Conservation (phyloP, 2,888 invertebrate species). For the Stegophylla sp. region DNA sequence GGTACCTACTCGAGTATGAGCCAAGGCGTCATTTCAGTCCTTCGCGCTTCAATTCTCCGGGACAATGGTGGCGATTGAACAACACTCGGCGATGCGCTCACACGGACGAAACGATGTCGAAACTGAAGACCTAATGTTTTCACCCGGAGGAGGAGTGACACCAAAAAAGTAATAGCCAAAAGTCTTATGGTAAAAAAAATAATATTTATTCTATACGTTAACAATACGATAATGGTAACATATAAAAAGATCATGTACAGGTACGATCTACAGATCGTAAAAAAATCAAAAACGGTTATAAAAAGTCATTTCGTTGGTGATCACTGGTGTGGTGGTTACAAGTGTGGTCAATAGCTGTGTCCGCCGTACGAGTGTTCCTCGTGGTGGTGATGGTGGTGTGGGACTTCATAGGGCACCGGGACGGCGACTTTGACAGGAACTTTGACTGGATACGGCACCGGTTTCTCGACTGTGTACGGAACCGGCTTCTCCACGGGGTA, state of each 20-base stretch:
- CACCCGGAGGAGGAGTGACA: no score
- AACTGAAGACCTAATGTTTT: no score
- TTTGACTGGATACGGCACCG: slow-evolving; percentile 72
- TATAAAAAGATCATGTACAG: slow-evolving; percentile 22
- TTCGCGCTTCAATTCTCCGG: no score
- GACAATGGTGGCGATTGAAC: no score
- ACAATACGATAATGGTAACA: no score
- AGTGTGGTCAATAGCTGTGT: neutral
- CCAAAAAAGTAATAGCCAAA: neutral
- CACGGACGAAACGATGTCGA: no score
- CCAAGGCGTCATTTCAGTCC: no score
- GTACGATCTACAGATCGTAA: neutral
- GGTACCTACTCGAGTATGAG: no score
- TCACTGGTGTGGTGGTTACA: neutral
- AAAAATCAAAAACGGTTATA: neutral
- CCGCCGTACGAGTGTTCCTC: slow-evolving; percentile 32
- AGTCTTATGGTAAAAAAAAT: slow-evolving; percentile 12
- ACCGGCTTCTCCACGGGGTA: slow-evolving; percentile 63
- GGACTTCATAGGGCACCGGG: slow-evolving; percentile 68
- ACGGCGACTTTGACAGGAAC: no score
- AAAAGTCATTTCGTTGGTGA: neutral
- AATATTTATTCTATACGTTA: slow-evolving; percentile 1
- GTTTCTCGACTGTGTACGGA: slow-evolving; percentile 73
- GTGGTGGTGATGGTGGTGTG: slow-evolving; percentile 18
- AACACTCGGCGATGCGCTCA: no score